A percentile compares a stretch with the other conserved stretches of the same genome.
Conservation (phyloP, 2,888 invertebrate species). For the Nudaria mundana region DNA sequence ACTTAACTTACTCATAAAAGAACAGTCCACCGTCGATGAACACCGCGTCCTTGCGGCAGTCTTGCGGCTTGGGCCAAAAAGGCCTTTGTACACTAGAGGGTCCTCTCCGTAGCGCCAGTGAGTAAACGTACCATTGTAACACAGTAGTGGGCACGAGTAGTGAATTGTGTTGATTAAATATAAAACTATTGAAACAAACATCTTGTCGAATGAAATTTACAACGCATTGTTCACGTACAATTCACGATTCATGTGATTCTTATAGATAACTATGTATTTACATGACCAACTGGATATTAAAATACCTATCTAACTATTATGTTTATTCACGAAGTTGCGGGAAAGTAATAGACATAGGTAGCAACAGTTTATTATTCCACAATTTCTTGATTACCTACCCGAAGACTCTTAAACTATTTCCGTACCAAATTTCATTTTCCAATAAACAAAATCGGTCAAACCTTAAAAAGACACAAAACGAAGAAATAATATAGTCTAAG, state of each 20-base stretch:
- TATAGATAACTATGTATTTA: not conserved
- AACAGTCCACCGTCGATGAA: constrained; percentile 43
- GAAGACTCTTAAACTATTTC: too few relatives aligned
- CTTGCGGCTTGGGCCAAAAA: constrained; percentile 31
- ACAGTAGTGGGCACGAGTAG: constrained; percentile 41
- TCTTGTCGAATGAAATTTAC: constrained; percentile 4
- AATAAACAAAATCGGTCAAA: too few relatives aligned
- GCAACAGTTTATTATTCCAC: too few relatives aligned
- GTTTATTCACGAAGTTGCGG: too few relatives aligned
- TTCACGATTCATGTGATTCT: too few relatives aligned
- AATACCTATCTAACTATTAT: too few relatives aligned
- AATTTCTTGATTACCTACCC: too few relatives aligned
- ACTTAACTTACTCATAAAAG: constrained; percentile 24
- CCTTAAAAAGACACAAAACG: too few relatives aligned
- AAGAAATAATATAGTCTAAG: too few relatives aligned
- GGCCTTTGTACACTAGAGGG: constrained; percentile 40
- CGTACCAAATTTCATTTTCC: too few relatives aligned
- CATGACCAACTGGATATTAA: constrained; percentile 27
- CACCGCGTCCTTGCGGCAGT: constrained; percentile 47
- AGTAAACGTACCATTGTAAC: constrained; percentile 64
- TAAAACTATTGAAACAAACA: constrained; percentile 23
- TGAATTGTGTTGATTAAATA: constrained; percentile 27
- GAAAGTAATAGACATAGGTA: too few relatives aligned
- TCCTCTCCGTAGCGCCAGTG: constrained; percentile 52
- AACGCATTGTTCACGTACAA: constrained; percentile 1